phyloP scores from a whole-genome alignment of 2,797 vertebrate genomes.

The Remorina albescens region DNA sequence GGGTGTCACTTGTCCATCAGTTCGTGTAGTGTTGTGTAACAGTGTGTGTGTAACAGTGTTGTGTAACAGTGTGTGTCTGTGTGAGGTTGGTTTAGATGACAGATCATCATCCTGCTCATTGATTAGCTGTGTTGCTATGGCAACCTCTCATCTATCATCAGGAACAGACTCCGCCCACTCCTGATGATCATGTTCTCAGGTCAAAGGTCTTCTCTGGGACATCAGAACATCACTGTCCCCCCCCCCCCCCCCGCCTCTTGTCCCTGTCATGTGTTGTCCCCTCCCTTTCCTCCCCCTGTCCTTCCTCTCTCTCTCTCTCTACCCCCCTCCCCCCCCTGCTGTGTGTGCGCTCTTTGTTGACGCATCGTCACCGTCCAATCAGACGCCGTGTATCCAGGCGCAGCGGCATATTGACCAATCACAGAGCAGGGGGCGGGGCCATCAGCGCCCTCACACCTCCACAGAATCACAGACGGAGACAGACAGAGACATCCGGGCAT shows the following conservation, averaged over 20 bases:
- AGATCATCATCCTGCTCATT: slow-evolving; percentile 8
- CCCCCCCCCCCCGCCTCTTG: no score
- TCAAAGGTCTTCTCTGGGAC: no score
- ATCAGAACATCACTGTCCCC: no score
- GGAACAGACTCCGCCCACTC: no score
- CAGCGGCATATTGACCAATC: slow-evolving; percentile 53
- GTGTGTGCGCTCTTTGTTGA: slow-evolving; percentile 39
- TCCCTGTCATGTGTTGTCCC: no score
- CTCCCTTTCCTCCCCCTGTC: slow-evolving; percentile 16
- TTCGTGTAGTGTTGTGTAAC: not conserved
- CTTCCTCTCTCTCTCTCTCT: slow-evolving; percentile 13
- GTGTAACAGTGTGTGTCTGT: not conserved
- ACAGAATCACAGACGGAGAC: not conserved
- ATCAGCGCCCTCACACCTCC: slow-evolving; percentile 44
- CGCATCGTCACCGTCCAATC: slow-evolving; percentile 44
- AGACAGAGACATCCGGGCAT: not conserved
- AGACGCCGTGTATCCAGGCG: slow-evolving; percentile 12
- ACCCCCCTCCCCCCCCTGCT: slow-evolving; percentile 55
- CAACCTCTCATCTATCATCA: slow-evolving; percentile 30
- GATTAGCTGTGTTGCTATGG: slow-evolving; percentile 25
- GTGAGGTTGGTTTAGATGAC: slow-evolving; percentile 25
- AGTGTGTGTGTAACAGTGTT: not conserved
- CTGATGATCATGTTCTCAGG: no score
- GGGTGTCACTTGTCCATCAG: no score
- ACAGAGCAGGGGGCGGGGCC: slow-evolving; percentile 46